Percentiles rank a stretch among this genome's conserved stretches.
These are phyloP conservation scores for Parauchenoglanis punctatus DNA, from an alignment of 2,797 vertebrate genomes.

Conservation along the genomic window DNA sequence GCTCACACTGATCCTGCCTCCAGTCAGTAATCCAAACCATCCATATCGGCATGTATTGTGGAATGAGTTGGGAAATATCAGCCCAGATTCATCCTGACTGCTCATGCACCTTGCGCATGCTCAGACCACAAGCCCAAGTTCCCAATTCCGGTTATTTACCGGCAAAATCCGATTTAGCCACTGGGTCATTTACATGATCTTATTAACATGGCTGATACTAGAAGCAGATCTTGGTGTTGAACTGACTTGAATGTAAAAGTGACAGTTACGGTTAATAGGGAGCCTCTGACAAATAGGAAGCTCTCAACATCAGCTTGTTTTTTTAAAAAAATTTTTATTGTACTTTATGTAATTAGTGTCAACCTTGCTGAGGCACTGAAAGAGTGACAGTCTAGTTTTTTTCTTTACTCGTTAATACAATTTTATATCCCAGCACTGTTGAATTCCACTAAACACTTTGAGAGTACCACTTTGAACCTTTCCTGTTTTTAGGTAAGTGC, in stretches of 20 bases:
- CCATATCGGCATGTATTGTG: not conserved
- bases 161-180: not conserved
- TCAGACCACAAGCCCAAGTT: not conserved
- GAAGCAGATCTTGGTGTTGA: not conserved
- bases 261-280: too few species aligned
- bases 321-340: too few species aligned
- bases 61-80: not conserved
- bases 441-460: not conserved
- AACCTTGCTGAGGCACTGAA: not conserved
- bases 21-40: not conserved
- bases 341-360: not conserved
- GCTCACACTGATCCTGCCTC: not conserved
- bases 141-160: not conserved
- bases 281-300: too few species aligned
- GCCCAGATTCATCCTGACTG: not conserved
- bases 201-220: not conserved
- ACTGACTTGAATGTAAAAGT: not conserved
- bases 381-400: not conserved
- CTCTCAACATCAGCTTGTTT: too few species aligned
- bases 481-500: conserved; percentile 79
- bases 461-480: not conserved
- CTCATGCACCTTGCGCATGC: not conserved
- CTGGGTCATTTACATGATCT: not conserved
- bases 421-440: not conserved
- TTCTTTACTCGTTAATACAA: not conserved